Percentiles rank a stretch among this genome's conserved stretches.
phyloP scores from a whole-genome alignment of 2,113 vertebrate genomes.

The Mesitornis unicolor region DNA sequence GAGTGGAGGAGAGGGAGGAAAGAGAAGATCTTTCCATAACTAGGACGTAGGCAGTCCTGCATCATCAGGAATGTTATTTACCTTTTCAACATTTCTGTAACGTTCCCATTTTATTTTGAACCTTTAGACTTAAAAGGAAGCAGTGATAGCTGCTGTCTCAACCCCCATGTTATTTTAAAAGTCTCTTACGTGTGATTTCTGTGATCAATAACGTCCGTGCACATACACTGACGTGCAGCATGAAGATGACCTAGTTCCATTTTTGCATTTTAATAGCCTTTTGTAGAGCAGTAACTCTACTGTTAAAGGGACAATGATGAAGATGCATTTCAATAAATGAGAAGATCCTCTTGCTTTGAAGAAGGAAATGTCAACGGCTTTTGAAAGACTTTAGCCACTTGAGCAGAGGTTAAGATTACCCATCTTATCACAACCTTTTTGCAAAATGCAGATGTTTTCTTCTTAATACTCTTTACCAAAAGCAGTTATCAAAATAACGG shows the following conservation, averaged over 20 bases:
- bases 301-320: neutral
- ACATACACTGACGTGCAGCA: neutral
- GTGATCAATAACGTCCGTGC: conserved; percentile 1
- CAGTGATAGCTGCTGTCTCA: neutral
- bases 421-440: neutral
- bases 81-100: neutral
- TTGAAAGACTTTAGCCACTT: neutral
- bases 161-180: conserved; percentile 23
- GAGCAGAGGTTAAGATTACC: neutral
- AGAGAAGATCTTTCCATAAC: neutral
- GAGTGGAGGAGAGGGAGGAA: neutral
- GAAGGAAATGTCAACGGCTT: neutral
- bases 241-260: conserved; percentile 49
- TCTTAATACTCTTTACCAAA: neutral
- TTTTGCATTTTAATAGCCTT: conserved; percentile 10
- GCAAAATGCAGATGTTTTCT: neutral
- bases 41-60: neutral
- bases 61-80: neutral
- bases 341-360: neutral
- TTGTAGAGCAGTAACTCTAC: neutral
- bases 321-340: neutral
- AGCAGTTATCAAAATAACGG: neutral
- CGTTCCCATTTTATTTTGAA: neutral
- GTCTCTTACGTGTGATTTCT: neutral
- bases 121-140: neutral